These are phyloP conservation scores for Urosaurus nigricauda DNA, from an alignment of 2,797 vertebrate species.

Conservation along the genomic window DNA sequence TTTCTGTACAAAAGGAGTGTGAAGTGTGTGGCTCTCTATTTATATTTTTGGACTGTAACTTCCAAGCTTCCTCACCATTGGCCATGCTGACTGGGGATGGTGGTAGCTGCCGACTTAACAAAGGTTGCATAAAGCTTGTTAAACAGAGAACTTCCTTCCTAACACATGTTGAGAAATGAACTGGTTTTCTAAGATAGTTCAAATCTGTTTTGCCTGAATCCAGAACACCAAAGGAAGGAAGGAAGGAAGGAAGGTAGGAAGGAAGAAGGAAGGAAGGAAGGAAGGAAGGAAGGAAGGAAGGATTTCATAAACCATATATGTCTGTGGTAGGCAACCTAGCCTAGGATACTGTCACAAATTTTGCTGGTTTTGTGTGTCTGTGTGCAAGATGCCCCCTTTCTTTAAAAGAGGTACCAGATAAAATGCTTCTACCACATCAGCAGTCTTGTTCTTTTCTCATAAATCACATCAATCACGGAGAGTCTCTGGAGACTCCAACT, in stretches of 20 bases:
- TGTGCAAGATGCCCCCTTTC: neutral
- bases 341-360: conserved; percentile 50
- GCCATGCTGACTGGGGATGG: too few relatives aligned
- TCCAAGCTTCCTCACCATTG: too few relatives aligned
- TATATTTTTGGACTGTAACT: too few relatives aligned
- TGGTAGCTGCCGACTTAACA: too few relatives aligned
- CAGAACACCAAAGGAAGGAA: conserved; percentile 39
- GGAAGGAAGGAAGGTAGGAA: neutral
- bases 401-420: conserved; percentile 53
- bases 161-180: conserved; percentile 66
- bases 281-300: conserved; percentile 45
- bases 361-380: neutral
- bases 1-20: too few relatives aligned
- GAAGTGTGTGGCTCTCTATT: too few relatives aligned
- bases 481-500: neutral
- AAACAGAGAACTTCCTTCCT: conserved; percentile 30
- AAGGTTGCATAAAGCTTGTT: neutral
- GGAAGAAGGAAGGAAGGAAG: conserved; percentile 28
- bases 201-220: conserved; percentile 46
- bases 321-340: conserved; percentile 25
- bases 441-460: conserved; percentile 61
- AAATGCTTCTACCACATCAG: conserved; percentile 63
- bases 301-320: conserved; percentile 54
- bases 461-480: conserved; percentile 69
- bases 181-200: conserved; percentile 58